A percentile compares a stretch with the other conserved stretches of the same genome.
Conservation (phyloP, 2,797 vertebrate species). For the Sebastolobus alascanus region DNA sequence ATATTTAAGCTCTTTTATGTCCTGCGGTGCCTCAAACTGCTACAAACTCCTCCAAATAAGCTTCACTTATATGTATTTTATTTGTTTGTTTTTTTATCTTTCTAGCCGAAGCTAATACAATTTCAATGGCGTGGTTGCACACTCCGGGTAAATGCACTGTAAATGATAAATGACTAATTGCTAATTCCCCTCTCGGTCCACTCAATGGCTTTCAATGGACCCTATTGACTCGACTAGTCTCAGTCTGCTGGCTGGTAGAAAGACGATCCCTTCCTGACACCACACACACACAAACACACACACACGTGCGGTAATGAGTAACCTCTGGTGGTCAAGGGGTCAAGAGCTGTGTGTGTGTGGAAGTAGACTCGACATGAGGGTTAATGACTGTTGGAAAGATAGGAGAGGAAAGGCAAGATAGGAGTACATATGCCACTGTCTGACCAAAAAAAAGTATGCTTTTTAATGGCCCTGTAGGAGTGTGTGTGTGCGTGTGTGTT, state of each 20-base stretch:
- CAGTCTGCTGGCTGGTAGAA: slow-evolving; percentile 56
- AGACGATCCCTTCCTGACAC: slow-evolving; percentile 58
- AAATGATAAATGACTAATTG: slow-evolving; percentile 70
- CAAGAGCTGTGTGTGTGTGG: slow-evolving; percentile 66
- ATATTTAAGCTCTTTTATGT: slow-evolving; percentile 50
- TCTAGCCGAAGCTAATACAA: slow-evolving; percentile 8
- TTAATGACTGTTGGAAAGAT: slow-evolving; percentile 73
- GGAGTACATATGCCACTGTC: slow-evolving; percentile 6
- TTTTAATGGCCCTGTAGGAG: not conserved
- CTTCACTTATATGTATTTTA: slow-evolving; percentile 5
- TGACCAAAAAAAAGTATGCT: not conserved
- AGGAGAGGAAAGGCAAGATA: slow-evolving; percentile 23
- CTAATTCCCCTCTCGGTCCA: slow-evolving; percentile 48
- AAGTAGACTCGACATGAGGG: slow-evolving; percentile 73
- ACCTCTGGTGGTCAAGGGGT: slow-evolving; percentile 71
- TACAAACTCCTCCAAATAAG: slow-evolving; percentile 38
- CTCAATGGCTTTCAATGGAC: slow-evolving; percentile 60
- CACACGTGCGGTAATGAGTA: slow-evolving; percentile 72
- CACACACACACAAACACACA: slow-evolving; percentile 23
- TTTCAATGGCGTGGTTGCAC: slow-evolving; percentile 8
- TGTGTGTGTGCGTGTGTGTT: slow-evolving; percentile 2
- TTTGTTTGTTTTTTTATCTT: not conserved
- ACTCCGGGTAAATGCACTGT: slow-evolving; percentile 32
- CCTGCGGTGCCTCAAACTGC: slow-evolving; percentile 43
- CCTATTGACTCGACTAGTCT: slow-evolving; percentile 62